Evolutionary conservation across 2,113 vertebrate species (phyloP), one percentile per base, ranked within the genome.

Genomic region (Pterocles gutturalis): DNA sequence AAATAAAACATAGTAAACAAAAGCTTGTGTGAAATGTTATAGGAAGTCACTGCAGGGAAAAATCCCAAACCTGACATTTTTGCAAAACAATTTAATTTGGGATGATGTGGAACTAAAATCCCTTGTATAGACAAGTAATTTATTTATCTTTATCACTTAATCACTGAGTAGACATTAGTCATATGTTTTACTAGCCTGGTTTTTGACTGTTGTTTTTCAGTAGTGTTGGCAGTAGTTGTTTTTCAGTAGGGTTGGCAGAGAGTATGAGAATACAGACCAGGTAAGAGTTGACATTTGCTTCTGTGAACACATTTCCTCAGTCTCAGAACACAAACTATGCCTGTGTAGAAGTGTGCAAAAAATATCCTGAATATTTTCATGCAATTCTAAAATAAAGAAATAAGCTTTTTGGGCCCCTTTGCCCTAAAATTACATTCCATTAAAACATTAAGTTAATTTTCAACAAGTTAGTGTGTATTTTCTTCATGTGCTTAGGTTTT

Each of bases 341-440:
- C 24, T 72, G 3, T 55, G 21, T 57, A 46, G n/a, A 70, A 54
- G 4, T 7, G 5, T 57, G n/a, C 8, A 67, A 62, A 79, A 77
- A 86, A 12, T 10, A 57, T 9, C 54, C 31, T 65, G 22, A 55
- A 48, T 54, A 7, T 49, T 93, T 89, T 87, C 14, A 73, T 58
- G 16, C 9, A 61, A 4, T 77, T 76, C 38, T 54, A 28, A 77
- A 77, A 66, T n/a, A 26, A 78, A 77, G 9, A 34, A 8, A 4
- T 33, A 48, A 43, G 54, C 11, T n/a, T 86, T 86, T 67, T 4
- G 13, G 43, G 17, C 13, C 53, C 11, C 10, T 69, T 70, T 66
- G 29, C 13, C 17, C 21, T 81, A 10, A 13, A 51, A 0, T 58
- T 81, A 3, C 2, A 0, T 54, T 41, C 28, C 25, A 5, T 79